A percentile compares a stretch with the other conserved stretches of the same genome.
Evolutionary conservation across 2,797 vertebrate species (phyloP).

Genomic region (Pseudochirops corinnae): DNA sequence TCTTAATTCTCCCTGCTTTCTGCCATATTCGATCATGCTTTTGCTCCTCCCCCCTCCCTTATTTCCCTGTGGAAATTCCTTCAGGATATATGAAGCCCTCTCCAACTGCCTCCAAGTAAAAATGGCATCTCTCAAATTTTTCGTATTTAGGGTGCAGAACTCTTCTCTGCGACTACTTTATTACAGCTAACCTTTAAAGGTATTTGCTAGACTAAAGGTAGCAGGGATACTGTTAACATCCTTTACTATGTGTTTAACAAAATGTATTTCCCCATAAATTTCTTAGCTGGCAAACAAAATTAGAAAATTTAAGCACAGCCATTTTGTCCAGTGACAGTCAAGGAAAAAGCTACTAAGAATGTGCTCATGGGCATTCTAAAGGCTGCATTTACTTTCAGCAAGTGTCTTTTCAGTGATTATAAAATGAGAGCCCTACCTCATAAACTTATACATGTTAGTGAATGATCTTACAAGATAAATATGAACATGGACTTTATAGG

Average conservation of each 20-base stretch:
- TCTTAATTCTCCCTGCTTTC: not conserved
- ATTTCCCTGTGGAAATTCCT: not conserved
- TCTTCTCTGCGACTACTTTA: not conserved
- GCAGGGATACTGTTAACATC: slow-evolving; percentile 2
- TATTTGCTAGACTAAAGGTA: slow-evolving; percentile 27
- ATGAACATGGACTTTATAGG: not conserved
- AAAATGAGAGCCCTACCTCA: not conserved
- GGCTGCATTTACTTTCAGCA: not conserved
- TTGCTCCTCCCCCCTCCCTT: not conserved
- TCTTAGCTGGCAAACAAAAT: slow-evolving; percentile 17
- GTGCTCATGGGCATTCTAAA: not conserved
- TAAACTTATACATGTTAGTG: not conserved
- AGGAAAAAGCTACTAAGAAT: not conserved
- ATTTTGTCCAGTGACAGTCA: not conserved
- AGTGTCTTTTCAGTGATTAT: not conserved
- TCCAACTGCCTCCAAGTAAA: not conserved
- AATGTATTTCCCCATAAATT: not conserved
- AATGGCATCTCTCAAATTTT: not conserved
- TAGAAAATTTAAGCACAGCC: not conserved
- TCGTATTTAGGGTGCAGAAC: not conserved
- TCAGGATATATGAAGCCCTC: not conserved
- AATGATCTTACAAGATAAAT: not conserved
- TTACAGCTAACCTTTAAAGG: not conserved
- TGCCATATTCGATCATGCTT: not conserved
- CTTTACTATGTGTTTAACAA: not conserved